Evolutionary conservation across 2,888 invertebrate species (phyloP).

Genomic region (Atrina japonica): DNA sequence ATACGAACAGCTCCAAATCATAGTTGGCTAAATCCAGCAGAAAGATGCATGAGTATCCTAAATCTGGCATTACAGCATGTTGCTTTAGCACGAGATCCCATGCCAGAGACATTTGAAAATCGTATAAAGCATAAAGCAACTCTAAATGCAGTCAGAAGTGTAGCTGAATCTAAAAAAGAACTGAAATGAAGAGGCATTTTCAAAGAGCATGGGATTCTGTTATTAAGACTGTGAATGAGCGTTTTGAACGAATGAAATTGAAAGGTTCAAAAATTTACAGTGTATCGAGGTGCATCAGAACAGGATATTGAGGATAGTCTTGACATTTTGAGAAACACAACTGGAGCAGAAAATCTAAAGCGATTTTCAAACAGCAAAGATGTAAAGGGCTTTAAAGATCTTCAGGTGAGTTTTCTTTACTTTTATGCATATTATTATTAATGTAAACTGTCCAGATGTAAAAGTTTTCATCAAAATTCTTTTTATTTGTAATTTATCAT

Average conservation of each 20-base stretch:
- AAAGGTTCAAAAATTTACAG: slow-evolving; percentile 26
- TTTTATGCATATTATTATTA: too few relatives aligned
- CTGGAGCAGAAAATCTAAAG: too few relatives aligned
- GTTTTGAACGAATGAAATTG: slow-evolving; percentile 38
- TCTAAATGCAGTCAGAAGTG: slow-evolving; percentile 31
- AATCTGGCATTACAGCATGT: slow-evolving; percentile 47
- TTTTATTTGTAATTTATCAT: too few relatives aligned
- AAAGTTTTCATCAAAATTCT: neutral
- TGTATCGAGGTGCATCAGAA: slow-evolving; percentile 19
- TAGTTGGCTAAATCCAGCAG: slow-evolving; percentile 47
- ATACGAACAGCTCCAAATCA: slow-evolving; percentile 44
- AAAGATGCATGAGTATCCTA: slow-evolving; percentile 43
- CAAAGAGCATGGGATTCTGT: slow-evolving; percentile 15
- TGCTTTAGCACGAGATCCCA: slow-evolving; percentile 34
- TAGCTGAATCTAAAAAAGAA: slow-evolving; percentile 13
- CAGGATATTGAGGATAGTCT: slow-evolving; percentile 19
- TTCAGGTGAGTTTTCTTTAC: slow-evolving; percentile 35
- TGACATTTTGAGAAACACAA: slow-evolving; percentile 1
- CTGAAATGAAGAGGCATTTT: slow-evolving; percentile 31
- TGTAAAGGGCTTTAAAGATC: slow-evolving; percentile 8
- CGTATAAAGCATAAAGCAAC: slow-evolving; percentile 24
- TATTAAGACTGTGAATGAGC: slow-evolving; percentile 10
- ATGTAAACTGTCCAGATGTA: too few relatives aligned
- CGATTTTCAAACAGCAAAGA: slow-evolving; percentile 11
- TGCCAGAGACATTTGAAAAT: slow-evolving; percentile 35